Conservation (phyloP, 2,888 invertebrate genomes). For the Bellardia bayeri region DNA sequence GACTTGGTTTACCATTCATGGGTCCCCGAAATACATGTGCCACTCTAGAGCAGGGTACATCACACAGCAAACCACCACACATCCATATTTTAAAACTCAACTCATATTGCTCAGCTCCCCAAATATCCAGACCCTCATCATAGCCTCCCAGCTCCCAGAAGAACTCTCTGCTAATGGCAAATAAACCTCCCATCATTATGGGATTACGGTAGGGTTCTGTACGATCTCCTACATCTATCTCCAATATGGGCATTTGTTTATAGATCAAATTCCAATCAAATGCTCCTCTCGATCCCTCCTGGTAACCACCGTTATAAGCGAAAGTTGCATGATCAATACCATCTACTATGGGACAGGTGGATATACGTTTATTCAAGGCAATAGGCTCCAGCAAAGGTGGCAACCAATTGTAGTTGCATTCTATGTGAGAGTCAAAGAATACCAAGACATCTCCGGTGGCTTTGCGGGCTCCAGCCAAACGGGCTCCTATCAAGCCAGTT, state of each 20-base stretch:
- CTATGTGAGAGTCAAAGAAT: slow-evolving; percentile 95
- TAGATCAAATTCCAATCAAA: slow-evolving; percentile 74
- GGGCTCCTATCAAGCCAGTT: slow-evolving; percentile 93
- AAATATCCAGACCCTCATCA: slow-evolving; percentile 95
- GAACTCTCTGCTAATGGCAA: slow-evolving; percentile 94
- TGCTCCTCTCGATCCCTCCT: slow-evolving; percentile 69
- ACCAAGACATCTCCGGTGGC: slow-evolving; percentile 92
- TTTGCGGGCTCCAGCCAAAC: slow-evolving; percentile 91
- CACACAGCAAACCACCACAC: slow-evolving; percentile 95
- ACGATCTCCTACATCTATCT: slow-evolving; percentile 76
- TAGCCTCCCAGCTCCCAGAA: slow-evolving; percentile 98
- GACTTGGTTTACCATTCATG: slow-evolving; percentile 54
- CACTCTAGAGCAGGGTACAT: slow-evolving; percentile 96
- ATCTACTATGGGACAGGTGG: slow-evolving; percentile 92
- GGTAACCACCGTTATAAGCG: slow-evolving; percentile 66
- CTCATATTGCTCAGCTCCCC: slow-evolving; percentile 99
- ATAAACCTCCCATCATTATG: slow-evolving; percentile 98
- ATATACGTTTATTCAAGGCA: slow-evolving; percentile 91
- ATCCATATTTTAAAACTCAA: slow-evolving; percentile 98
- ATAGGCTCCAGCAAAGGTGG: slow-evolving; percentile 96
- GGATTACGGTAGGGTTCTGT: slow-evolving; percentile 88
- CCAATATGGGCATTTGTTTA: slow-evolving; percentile 90
- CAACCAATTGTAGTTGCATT: slow-evolving; percentile 87
- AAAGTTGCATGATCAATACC: slow-evolving; percentile 84
- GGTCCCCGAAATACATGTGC: slow-evolving; percentile 93